phyloP scores from a whole-genome alignment of 2,113 vertebrate species.

The Climacteris rufus region DNA sequence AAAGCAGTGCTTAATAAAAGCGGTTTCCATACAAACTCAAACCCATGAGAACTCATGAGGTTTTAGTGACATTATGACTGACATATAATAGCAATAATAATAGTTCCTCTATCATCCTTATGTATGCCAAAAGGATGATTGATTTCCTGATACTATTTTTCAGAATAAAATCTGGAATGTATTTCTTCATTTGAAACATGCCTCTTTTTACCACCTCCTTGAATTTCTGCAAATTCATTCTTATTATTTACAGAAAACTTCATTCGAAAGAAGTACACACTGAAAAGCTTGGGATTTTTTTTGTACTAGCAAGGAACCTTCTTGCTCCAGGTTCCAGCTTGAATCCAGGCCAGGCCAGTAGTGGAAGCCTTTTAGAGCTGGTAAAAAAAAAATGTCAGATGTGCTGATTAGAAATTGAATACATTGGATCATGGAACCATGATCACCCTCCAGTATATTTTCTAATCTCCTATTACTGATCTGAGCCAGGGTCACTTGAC shows the following conservation, averaged over 20 bases:
- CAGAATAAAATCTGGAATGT: background rate
- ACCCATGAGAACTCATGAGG: background rate
- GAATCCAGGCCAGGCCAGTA: background rate
- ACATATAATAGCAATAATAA: slow-evolving; percentile 2
- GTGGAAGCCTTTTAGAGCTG: background rate
- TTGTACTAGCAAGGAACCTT: background rate
- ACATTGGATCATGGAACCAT: background rate
- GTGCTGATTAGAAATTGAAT: background rate
- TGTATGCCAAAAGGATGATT: too few species aligned
- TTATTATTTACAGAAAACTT: background rate
- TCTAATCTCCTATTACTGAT: background rate
- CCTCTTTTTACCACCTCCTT: background rate
- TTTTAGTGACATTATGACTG: slow-evolving; percentile 15
- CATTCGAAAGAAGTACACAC: background rate
- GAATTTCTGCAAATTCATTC: background rate
- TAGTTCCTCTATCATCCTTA: background rate
- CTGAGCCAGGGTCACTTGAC: background rate
- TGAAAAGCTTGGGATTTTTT: background rate
- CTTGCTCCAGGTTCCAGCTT: background rate
- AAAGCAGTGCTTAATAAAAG: background rate
- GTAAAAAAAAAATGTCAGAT: background rate
- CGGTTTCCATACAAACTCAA: background rate
- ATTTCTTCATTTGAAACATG: background rate
- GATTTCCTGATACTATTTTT: background rate
- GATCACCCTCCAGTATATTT: background rate